A percentile compares a stretch with the other conserved stretches of the same genome.
These are phyloP conservation scores for Papilio gigon DNA, from an alignment of 2,888 invertebrate species.

Conservation along the genomic window DNA sequence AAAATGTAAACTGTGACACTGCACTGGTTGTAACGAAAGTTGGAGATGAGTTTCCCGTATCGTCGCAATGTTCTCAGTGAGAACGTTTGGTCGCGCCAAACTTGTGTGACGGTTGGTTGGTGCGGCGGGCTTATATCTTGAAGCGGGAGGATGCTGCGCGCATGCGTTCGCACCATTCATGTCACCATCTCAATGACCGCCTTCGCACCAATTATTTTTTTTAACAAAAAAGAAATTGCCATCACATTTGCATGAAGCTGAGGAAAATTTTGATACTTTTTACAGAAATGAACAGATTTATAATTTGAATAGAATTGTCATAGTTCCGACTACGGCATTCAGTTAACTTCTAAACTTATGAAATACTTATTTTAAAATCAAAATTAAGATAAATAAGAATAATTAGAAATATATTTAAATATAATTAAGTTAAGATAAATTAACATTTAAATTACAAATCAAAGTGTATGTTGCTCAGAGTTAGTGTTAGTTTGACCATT, in stretches of 20 bases:
- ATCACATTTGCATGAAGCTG: conserved; percentile 32
- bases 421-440: no score
- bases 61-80: conserved; percentile 65
- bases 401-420: no score
- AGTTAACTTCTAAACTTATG: no score
- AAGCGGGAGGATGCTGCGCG: conserved; percentile 52
- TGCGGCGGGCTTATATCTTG: conserved; percentile 75
- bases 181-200: conserved; percentile 74
- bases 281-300: neutral
- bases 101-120: conserved; percentile 72
- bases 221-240: conserved; percentile 46
- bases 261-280: neutral
- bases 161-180: conserved; percentile 72
- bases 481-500: no score
- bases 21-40: conserved; percentile 45
- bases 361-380: no score
- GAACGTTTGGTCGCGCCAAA: conserved; percentile 77
- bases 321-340: no score
- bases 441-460: no score
- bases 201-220: conserved; percentile 62
- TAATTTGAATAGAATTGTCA: neutral
- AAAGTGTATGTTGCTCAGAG: no score
- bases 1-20: conserved; percentile 28
- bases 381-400: no score
- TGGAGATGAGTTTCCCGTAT: conserved; percentile 50